Percentiles rank a stretch among this genome's conserved stretches.
Evolutionary conservation across 2,888 invertebrate genomes (phyloP).

Genomic region (Escarpia spicata): DNA sequence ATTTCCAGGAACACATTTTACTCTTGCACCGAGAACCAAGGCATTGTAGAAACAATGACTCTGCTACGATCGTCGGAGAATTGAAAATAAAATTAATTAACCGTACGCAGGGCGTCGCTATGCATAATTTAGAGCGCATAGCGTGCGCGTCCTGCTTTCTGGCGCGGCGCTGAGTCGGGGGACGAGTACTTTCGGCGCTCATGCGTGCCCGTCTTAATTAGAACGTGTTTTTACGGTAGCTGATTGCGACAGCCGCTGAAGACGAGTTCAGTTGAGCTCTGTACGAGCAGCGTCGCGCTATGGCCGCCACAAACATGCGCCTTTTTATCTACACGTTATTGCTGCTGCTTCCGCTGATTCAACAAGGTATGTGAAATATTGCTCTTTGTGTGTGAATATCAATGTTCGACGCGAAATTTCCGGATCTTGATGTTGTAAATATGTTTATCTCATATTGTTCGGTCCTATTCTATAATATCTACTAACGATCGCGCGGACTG

Average conservation of each 20-base stretch:
- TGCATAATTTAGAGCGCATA: not conserved
- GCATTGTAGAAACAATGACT: not conserved
- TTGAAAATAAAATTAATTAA: not conserved
- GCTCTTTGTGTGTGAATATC: not conserved
- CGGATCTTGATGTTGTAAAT: not conserved
- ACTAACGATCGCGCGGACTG: too few relatives aligned
- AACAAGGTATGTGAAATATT: not conserved
- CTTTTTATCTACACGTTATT: not conserved
- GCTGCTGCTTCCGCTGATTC: not conserved
- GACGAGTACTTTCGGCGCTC: not conserved
- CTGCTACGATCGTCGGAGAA: not conserved
- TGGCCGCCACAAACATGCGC: not conserved
- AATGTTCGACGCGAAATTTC: not conserved
- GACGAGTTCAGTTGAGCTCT: not conserved
- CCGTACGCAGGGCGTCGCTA: not conserved
- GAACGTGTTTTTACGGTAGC: not conserved
- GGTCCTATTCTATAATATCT: not conserved
- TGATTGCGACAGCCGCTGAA: not conserved
- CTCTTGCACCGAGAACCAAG: not conserved
- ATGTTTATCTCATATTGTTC: not conserved
- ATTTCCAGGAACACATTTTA: not conserved
- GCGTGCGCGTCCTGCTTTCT: not conserved
- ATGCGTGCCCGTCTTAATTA: not conserved
- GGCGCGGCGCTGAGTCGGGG: not conserved
- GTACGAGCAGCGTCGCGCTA: not conserved